A percentile compares a stretch with the other conserved stretches of the same genome.
phyloP scores from a whole-genome alignment of 2,113 vertebrate species.

The Athene cunicularia region DNA sequence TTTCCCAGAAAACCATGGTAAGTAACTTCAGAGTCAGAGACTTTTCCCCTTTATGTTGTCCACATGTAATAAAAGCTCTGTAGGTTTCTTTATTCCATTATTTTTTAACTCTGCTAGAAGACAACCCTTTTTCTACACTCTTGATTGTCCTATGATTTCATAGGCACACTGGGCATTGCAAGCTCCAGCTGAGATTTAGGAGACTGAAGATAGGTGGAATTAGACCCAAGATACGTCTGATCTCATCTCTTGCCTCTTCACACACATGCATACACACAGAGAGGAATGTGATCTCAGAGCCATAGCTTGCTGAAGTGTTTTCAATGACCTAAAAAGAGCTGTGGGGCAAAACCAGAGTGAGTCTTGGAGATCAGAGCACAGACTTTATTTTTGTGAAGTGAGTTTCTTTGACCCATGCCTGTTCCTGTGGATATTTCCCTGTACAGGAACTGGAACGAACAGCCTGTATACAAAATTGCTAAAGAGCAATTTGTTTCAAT shows the following conservation, averaged over 20 bases:
- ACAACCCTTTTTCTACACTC: neutral
- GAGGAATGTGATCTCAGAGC: neutral
- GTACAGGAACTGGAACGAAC: neutral
- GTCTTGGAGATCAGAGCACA: neutral
- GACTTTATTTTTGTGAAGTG: neutral
- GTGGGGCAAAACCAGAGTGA: neutral
- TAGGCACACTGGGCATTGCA: neutral
- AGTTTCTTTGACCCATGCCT: neutral
- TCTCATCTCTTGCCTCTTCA: neutral
- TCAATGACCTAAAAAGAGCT: neutral
- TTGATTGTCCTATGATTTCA: neutral
- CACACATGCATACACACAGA: rapidly evolving
- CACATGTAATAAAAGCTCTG: neutral
- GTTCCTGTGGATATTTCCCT: neutral
- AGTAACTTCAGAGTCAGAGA: neutral
- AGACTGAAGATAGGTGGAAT: neutral
- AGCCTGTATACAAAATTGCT: neutral
- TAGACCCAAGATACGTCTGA: neutral
- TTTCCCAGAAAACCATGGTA: neutral
- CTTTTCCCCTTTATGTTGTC: neutral
- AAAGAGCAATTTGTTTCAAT: neutral
- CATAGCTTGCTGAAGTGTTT: neutral
- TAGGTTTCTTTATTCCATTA: neutral
- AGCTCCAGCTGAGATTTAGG: neutral
- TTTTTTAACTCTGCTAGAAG: neutral